These are phyloP conservation scores for Mythimna impura DNA, from an alignment of 2,888 invertebrate genomes.

Conservation along the genomic window DNA sequence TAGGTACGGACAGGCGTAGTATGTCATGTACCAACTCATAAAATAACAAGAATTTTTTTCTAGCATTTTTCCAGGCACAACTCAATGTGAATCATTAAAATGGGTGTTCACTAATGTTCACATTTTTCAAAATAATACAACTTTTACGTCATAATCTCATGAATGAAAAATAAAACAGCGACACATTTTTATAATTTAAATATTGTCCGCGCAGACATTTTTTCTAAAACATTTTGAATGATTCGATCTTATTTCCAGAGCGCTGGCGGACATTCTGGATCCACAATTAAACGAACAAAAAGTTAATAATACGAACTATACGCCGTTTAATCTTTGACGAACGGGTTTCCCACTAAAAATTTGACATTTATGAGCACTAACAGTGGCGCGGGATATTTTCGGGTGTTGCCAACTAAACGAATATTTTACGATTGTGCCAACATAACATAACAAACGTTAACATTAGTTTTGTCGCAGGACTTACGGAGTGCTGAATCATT, in stretches of 20 bases:
- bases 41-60: conserved; percentile 10
- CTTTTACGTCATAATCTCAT: conserved; percentile 10
- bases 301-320: conserved; percentile 22
- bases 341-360: conserved; percentile 49
- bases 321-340: conserved; percentile 41
- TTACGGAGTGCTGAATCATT: conserved; percentile 46
- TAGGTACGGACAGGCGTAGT: background rate
- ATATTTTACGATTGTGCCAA: conserved; percentile 56
- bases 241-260: conserved; percentile 6
- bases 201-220: conserved; percentile 1
- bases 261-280: conserved; percentile 23
- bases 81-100: conserved; percentile 31
- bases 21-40: conserved; percentile 7
- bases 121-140: background rate
- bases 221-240: conserved; percentile 16
- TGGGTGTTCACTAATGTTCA: background rate
- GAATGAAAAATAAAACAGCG: conserved; percentile 38
- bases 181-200: background rate
- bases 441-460: conserved; percentile 59
- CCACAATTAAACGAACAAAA: conserved; percentile 31
- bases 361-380: conserved; percentile 55
- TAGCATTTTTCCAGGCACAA: conserved; percentile 4
- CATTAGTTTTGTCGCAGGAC: conserved; percentile 54
- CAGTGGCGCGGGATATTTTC: conserved; percentile 54
- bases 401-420: conserved; percentile 45